Evolutionary conservation across 2,113 vertebrate genomes (phyloP).

Genomic region (Pelusios castaneus): DNA sequence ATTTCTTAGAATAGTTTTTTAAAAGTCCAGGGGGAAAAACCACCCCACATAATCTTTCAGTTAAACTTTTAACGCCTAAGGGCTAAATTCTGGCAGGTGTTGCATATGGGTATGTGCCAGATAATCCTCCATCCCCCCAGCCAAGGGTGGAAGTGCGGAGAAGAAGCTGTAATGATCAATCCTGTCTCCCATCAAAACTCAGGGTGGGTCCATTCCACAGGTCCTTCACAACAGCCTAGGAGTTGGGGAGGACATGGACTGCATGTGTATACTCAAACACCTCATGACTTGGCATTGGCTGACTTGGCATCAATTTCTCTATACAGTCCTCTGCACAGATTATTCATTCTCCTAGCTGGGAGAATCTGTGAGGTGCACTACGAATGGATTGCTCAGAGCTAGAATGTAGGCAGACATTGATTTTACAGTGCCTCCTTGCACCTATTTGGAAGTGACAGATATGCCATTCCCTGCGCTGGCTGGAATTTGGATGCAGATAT

Average conservation of each 20-base stretch:
- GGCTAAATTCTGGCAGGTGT: background rate
- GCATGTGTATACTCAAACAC: background rate
- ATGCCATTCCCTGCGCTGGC: background rate
- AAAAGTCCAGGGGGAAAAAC: background rate
- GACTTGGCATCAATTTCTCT: background rate
- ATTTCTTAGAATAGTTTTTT: constrained; percentile 23
- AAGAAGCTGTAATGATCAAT: background rate
- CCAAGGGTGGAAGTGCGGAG: background rate
- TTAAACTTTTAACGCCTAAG: background rate
- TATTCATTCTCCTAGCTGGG: background rate
- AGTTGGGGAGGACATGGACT: background rate
- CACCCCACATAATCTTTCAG: background rate
- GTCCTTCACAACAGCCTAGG: background rate
- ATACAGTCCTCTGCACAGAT: background rate
- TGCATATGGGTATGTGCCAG: background rate
- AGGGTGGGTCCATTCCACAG: background rate
- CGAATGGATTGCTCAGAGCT: background rate
- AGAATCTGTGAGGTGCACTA: background rate
- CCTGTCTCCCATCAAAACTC: background rate
- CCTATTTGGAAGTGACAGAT: constrained; percentile 26
- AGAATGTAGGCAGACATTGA: background rate
- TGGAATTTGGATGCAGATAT: background rate
- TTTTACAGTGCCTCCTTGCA: background rate
- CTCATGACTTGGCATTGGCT: background rate
- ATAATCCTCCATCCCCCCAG: background rate